Evolutionary conservation across 2,888 invertebrate genomes (phyloP).

Genomic region (Pseudococcus jackbeardsleyi): DNA sequence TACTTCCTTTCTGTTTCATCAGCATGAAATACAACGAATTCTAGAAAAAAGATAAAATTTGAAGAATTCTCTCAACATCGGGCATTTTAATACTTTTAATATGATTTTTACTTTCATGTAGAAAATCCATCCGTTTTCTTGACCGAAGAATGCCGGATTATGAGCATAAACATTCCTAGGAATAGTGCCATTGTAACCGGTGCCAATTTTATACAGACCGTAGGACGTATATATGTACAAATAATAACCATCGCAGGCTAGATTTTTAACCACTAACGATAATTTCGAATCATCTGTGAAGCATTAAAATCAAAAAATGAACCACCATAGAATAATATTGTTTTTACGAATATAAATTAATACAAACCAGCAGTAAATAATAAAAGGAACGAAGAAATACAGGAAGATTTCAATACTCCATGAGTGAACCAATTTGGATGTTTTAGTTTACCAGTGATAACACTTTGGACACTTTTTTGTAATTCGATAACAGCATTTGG

Average conservation of each 20-base stretch:
- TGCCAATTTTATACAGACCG: slow-evolving; percentile 92
- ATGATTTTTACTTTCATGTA: slow-evolving; percentile 82
- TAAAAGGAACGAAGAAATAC: slow-evolving; percentile 66
- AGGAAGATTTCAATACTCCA: slow-evolving; percentile 79
- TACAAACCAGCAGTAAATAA: slow-evolving; percentile 66
- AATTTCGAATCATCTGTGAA: slow-evolving; percentile 65
- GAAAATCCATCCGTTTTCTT: slow-evolving; percentile 88
- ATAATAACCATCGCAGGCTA: slow-evolving; percentile 92
- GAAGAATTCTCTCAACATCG: neutral
- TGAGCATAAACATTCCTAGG: slow-evolving; percentile 77
- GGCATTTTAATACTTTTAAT: neutral
- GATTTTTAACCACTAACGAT: slow-evolving; percentile 72
- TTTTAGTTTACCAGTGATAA: slow-evolving; percentile 85
- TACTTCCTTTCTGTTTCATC: slow-evolving; percentile 33
- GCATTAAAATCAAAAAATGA: neutral
- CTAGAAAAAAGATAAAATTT: neutral
- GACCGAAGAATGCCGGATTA: slow-evolving; percentile 83
- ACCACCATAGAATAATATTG: neutral
- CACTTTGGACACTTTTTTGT: slow-evolving; percentile 88
- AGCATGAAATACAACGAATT: slow-evolving; percentile 59
- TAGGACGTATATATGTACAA: slow-evolving; percentile 88
- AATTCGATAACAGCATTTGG: slow-evolving; percentile 87
- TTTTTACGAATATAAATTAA: neutral
- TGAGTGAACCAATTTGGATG: slow-evolving; percentile 91
- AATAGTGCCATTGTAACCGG: slow-evolving; percentile 93